Evolutionary conservation across 2,888 invertebrate genomes (phyloP).

Genomic region (Dryobota labecula): DNA sequence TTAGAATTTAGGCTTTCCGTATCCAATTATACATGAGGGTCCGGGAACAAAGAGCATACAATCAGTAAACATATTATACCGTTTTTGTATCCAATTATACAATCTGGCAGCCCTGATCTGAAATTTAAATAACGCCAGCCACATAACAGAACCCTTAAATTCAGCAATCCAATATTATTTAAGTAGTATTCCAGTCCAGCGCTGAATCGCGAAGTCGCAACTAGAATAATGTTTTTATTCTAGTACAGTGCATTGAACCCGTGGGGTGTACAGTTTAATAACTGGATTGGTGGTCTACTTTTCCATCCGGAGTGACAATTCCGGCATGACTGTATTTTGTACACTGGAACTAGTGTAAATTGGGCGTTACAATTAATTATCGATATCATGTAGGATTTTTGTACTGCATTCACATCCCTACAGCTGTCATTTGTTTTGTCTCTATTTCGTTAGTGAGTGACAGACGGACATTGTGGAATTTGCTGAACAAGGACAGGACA

Average conservation of each 20-base stretch:
- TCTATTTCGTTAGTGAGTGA: slow-evolving; percentile 30
- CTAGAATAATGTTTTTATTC: not conserved
- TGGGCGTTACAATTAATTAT: not conserved
- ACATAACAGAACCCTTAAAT: not conserved
- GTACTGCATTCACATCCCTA: slow-evolving; percentile 28
- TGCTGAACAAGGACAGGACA: slow-evolving; percentile 56
- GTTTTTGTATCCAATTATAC: too few species aligned
- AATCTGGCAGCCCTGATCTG: too few species aligned
- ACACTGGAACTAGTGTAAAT: not conserved
- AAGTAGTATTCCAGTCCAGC: not conserved
- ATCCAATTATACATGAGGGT: too few species aligned
- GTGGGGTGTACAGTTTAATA: not conserved
- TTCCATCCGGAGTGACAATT: not conserved
- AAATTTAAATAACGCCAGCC: not conserved
- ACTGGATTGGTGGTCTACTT: not conserved
- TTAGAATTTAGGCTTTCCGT: too few species aligned
- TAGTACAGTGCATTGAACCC: not conserved
- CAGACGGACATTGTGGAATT: slow-evolving; percentile 63
- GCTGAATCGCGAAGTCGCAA: not conserved
- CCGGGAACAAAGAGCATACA: too few species aligned
- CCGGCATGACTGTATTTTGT: not conserved
- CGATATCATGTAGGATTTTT: not conserved
- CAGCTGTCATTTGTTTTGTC: slow-evolving; percentile 57
- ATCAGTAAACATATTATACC: too few species aligned
- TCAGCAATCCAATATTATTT: not conserved